phyloP scores from a whole-genome alignment of 2,113 vertebrate genomes.

The Pipra filicauda region DNA sequence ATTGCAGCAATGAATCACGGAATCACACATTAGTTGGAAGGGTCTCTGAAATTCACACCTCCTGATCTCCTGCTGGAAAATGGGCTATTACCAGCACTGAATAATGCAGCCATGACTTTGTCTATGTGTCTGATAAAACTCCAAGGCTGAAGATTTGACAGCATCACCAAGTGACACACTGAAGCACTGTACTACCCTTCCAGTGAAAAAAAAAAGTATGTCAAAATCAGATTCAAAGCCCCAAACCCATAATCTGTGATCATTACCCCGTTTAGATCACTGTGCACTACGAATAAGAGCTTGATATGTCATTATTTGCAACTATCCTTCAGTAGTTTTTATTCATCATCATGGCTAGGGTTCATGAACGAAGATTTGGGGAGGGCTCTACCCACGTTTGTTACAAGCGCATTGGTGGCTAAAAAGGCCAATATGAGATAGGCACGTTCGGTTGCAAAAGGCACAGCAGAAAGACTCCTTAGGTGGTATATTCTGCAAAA shows the following conservation, averaged over 20 bases:
- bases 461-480: too few relatives aligned
- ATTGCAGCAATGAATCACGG: background rate
- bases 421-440: too few relatives aligned
- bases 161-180: background rate
- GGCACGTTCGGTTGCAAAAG: too few relatives aligned
- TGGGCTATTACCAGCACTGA: background rate
- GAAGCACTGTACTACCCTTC: background rate
- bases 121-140: background rate
- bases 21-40: background rate
- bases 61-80: background rate
- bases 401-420: too few relatives aligned
- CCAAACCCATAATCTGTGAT: background rate
- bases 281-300: background rate
- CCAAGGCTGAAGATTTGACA: background rate
- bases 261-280: background rate
- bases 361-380: too few relatives aligned
- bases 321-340: background rate
- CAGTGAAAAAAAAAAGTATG: background rate
- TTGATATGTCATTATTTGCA: background rate
- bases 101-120: background rate
- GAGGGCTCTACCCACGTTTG: too few relatives aligned
- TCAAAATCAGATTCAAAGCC: background rate
- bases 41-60: background rate
- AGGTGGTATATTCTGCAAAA: too few relatives aligned
- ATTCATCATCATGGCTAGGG: too few relatives aligned